Base-by-base conservation (phyloP, 1,140 invertebrate species). In the Mylabris phalerata region DNA sequence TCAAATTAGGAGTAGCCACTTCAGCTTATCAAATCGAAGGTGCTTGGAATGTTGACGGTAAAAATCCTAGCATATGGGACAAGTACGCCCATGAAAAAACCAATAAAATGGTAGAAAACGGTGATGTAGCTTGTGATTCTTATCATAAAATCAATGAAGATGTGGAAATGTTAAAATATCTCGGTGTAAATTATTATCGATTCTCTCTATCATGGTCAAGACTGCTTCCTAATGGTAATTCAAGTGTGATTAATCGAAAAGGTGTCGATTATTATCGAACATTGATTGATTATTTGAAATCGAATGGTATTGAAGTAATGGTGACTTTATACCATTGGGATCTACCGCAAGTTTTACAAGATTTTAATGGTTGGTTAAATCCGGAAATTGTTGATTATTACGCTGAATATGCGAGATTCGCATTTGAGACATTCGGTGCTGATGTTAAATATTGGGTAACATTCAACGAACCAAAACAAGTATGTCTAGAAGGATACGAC, bases 251-350 rank as follows among this genome's bases (percentile, higher is more conserved):
- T 11, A 55, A 55, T 63, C 71, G 77, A 43, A 77, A 78, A 47
- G 85, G 84, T 11, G 65, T 84, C 1, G 67, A 75, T 0, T 86
- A 86, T 65, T 87, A 88, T 69, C 79, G 84, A 55, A 76, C 78
- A 24, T 65, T 88, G 1, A 79, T 87, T 4, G 72, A 83, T 64
- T 78, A 78, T 52, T 69, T 87, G 2, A 65, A 81, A 0, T 73
- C 71, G 41, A 76, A 80, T 39, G 78, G 78, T 44, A 86, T 88
- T 44, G 71, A 80, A 64, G 83, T 85, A 2, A 71, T 86, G 73
- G 83, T 87, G 64, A 83, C 71, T 0, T 48, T 73, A 6, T 71
- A 56, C 49, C 71, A 73, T 50, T 73, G 69, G 66, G 72, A 74
- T 60, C 43, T 62, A 42, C 75, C 74, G 2, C 60, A 70, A 60